phyloP scores from a whole-genome alignment of 1,140 invertebrate species.

The Epicauta chinensis region DNA sequence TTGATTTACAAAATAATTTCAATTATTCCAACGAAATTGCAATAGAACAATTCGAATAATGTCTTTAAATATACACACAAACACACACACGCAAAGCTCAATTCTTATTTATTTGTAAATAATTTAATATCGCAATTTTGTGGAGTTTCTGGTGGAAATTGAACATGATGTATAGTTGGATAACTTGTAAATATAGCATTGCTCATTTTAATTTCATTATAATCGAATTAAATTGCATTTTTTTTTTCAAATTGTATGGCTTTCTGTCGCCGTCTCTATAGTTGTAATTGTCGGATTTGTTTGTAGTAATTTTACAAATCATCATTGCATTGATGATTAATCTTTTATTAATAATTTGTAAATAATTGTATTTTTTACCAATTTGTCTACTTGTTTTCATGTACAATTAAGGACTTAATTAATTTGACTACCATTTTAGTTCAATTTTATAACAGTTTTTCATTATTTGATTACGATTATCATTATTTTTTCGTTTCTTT shows the following conservation, averaged over 20 bases:
- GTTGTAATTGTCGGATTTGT: no score
- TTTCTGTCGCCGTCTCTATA: no score
- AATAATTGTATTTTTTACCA: conserved; percentile 9
- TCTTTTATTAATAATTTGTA: conserved; percentile 2
- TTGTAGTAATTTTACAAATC: no score
- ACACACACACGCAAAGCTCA: no score
- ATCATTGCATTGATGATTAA: no score
- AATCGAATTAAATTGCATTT: neutral
- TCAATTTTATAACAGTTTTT: neutral
- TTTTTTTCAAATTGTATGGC: neutral
- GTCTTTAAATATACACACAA: no score
- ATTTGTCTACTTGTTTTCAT: conserved; percentile 1
- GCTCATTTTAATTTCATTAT: conserved; percentile 6
- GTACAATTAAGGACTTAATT: neutral
- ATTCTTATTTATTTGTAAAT: neutral
- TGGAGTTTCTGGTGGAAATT: neutral
- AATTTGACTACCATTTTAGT: neutral
- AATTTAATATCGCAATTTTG: neutral
- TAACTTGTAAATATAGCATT: no score
- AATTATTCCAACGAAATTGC: neutral
- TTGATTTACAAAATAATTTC: neutral
- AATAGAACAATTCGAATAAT: conserved; percentile 19
- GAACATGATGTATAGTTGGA: no score
- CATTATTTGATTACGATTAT: conserved; percentile 8
- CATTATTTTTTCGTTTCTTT: conserved; percentile 2